Base-by-base conservation (phyloP, 1,140 invertebrate genomes). In the Cotesia typhae region DNA sequence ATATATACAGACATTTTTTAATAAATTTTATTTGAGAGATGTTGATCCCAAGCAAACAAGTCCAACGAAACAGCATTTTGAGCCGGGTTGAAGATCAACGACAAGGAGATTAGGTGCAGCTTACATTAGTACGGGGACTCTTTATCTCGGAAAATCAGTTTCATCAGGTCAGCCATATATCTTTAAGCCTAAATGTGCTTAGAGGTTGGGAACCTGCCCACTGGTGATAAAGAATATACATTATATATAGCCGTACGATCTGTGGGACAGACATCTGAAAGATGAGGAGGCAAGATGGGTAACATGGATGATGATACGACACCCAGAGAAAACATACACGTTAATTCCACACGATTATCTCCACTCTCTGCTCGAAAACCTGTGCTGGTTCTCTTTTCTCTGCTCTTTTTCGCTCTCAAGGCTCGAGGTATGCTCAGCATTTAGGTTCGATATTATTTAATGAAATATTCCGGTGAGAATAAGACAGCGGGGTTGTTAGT, bases 401-500 rank as follows among this genome's bases (percentile, higher is more conserved):
- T 74, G 73, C 71, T 72, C 63, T 72, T 65, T 53, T 67, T 41
- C 47, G 67, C 41, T 38, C 68, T 52, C 60, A 28, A 28, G 28
- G 28, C 28, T 28, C 28, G 1, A 28, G 38, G 83, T 79, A 84
- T 78, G 81, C 76, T 84, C 79, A 80, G 80, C 81, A 85, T 83
- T 80, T 82, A 74, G 79, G 67, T 83, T 83, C 83, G 76, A 85
- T 84, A 87, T 87, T 85, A 86, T 28, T 28, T 28, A 85, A 85
- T 85, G 81, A 85, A 84, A 84, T 84, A 85, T 85, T 84, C 79
- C 78, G 12, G 47, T 57, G 53, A 63, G 60, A 71, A 73, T 63
- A 66, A 74, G 64, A 64, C 36, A 64, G 12, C 36, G n/a, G 57
- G 38, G 59, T 38, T 38, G 55, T 63, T 60, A 37, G 68, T 59